Base-by-base conservation (phyloP, 2,797 vertebrate genomes). In the Schizothorax lantsangensis region DNA sequence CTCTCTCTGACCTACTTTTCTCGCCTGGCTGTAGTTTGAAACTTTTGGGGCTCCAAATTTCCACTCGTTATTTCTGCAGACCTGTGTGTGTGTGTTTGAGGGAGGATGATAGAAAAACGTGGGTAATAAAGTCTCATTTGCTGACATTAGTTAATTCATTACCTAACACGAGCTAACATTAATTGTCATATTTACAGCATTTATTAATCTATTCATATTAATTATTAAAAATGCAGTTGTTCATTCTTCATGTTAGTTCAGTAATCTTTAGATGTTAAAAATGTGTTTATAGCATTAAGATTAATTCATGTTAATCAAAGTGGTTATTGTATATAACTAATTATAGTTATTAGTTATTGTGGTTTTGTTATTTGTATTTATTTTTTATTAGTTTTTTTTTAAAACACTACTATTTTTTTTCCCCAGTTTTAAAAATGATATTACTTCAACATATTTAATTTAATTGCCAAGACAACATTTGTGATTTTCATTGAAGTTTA, bases 1-100 rank as follows among this genome's bases (percentile, higher is more conserved):
- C 64, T 66, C 47, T 81, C 57, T 36, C 85, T 95, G 94, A 95
- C 95, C 95, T 95, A 95, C 91, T 94, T 96, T 93, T 94, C 87
- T 89, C 75, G 21, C 49, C 92, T 92, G 93, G 90, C 93, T 94
- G 82, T 91, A 84, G 57, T 89, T 77, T 26, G 59, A 73, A 89
- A 93, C 90, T 92, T 91, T 80, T 78, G 90, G 92, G 93, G 92
- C 86, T 90, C 83, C 45, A 87, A 88, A 90, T 77, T 90, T 92
- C 72, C 84, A 86, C 85, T 86, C 89, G 23, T 45, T 68, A 71
- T 45, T 90, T 78, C 74, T 82, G 14, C 86, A 88, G 88, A 72
- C 49, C 19, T 89, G 3, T 87, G n/a, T 68, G 19, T 68, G 23
- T 85, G 75, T 68, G 12, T 30, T 19, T 68, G 66, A 19, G 3